Base-by-base conservation (phyloP, 2,797 vertebrate species). In the Muscicapa striata region DNA sequence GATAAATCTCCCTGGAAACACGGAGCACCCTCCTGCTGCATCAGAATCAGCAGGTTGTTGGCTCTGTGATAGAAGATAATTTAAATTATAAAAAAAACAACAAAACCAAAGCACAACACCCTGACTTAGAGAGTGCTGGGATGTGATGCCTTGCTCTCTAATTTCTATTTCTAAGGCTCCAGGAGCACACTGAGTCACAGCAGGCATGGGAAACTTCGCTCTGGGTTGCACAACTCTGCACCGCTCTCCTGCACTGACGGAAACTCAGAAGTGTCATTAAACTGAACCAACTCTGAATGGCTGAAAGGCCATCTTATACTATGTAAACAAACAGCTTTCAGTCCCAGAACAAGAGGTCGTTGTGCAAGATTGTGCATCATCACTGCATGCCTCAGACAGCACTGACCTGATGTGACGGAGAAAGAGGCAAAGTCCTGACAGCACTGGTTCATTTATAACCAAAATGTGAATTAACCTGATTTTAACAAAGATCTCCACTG, bases 261-360 rank as follows among this genome's bases (percentile, higher is more conserved):
- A 84, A 96, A 93, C n/a, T 45, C 76, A 87, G 26, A 52, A 96
- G 55, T 66, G 45, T 30, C 84, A 58, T 27, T 59, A 81, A 62
- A 78, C 79, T 59, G 76, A 91, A 72, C 57, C 58, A 36, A 62
- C 80, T 22, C 0, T 84, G 61, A 73, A 13, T 32, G 88, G 79
- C 61, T 89, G 67, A 94, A 96, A 93, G 91, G 69, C 66, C 84
- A 74, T 51, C 84, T 84, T 86, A 77, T 51, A 7, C 43, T 66
- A 49, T 70, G 84, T 91, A 96, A 96, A 94, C 92, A 96, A 91
- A 29, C n/a, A 88, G 91, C 79, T 92, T 94, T 95, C 43, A 92
- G 79, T 86, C 69, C 48, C 69, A 86, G 84, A 93, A 93, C 79
- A 94, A 91, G 91, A 90, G 84, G 66, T 57, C 9, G 0, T 92